phyloP scores from a whole-genome alignment of 2,888 invertebrate species.

The Emmelina monodactyla region DNA sequence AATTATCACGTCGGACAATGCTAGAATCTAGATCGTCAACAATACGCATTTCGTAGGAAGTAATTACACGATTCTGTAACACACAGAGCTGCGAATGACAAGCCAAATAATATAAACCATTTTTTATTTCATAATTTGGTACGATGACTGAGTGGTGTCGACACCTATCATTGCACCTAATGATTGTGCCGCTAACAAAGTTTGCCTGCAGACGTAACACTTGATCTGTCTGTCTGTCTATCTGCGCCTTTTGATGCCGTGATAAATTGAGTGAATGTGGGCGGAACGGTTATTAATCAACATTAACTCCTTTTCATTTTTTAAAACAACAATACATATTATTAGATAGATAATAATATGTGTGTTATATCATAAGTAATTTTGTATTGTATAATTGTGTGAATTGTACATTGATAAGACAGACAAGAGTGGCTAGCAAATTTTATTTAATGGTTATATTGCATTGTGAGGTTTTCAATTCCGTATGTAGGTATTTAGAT shows the following conservation, averaged over 20 bases:
- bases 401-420: constrained; percentile 5
- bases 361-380: constrained; percentile 36
- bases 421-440: too few species aligned
- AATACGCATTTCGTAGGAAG: constrained; percentile 24
- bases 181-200: constrained; percentile 12
- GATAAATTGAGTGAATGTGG: constrained; percentile 28
- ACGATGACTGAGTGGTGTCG: constrained; percentile 22
- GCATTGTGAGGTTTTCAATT: too few species aligned
- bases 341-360: constrained; percentile 30
- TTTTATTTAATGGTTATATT: too few species aligned
- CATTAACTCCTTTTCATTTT: constrained; percentile 13
- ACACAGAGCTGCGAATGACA: constrained; percentile 25
- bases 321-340: not conserved
- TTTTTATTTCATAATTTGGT: constrained; percentile 29
- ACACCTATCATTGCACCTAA: constrained; percentile 1
- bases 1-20: constrained; percentile 11
- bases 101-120: constrained; percentile 23
- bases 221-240: constrained; percentile 16
- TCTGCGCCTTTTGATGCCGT: constrained; percentile 19
- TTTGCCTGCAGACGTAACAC: too few species aligned
- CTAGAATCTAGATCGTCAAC: constrained; percentile 17
- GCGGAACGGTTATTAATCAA: constrained; percentile 31
- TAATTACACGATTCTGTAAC: constrained; percentile 28
- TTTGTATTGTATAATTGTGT: constrained; percentile 39
- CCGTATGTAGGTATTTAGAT: too few species aligned